Evolutionary conservation across 2,888 invertebrate species (phyloP), one percentile per base, ranked within the genome.

Genomic region (Linnaemya tessellans): DNA sequence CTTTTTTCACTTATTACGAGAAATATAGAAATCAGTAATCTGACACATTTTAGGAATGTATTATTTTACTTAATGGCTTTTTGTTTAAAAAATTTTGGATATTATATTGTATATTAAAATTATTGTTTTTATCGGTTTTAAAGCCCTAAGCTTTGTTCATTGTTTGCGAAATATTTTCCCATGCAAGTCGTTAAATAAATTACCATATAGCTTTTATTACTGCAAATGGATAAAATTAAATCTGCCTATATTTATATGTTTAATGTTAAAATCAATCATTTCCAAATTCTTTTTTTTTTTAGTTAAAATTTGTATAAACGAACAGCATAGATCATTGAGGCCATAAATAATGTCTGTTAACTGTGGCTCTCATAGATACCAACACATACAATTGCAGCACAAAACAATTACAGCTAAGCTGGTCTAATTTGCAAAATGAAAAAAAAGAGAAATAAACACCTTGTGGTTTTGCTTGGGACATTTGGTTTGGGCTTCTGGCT

Each of bases 321-420:
- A n/a, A 62, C 70, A 68, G 35, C 20, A 64, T 62, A 64, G 64
- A 43, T 71, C 54, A 65, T 46, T 54, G 65, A 18, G 20, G 49
- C 46, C 67, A 67, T 60, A 74, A 73, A 80, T 58, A 68, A 54
- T 74, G 67, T 22, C 67, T 67, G 41, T 41, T 74, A 80, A 74
- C 60, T 74, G 74, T 22, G 51, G 38, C 74, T 80, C 74, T 67
- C 80, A 80, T 54, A 60, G 51, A 54, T 13, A 41, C 15, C 43
- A 73, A 56, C 49, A 22, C 20, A 74, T 83, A 85, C 60, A 80
- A 80, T 74, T 82, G 88, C 86, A 87, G 84, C 49, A 5, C 1
- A 8, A 58, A 64, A 88, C 87, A 86, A 86, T 49, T 86, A 87
- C 89, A 87, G 86, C 87, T 78, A 90, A 89, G 90, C 90, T 90